Conservation (phyloP, 2,113 vertebrate species). For the Platysternon megacephalum region DNA sequence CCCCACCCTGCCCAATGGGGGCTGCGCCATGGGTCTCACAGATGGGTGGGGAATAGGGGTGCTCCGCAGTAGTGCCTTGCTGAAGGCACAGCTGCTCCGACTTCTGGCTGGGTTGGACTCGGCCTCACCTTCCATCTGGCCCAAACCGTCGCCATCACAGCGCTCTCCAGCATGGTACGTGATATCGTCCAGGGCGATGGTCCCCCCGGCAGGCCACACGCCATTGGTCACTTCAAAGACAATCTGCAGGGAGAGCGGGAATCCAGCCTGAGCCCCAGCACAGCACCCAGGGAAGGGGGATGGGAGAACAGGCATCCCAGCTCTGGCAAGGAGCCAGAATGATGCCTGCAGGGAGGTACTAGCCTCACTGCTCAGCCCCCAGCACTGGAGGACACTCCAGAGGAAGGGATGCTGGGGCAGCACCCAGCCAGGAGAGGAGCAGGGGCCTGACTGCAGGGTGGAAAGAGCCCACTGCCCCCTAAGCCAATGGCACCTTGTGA, state of each 20-base stretch:
- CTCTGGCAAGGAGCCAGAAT: too few species aligned
- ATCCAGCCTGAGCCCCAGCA: neutral
- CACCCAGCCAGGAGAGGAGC: neutral
- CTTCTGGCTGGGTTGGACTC: too few species aligned
- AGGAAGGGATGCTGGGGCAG: accelerated
- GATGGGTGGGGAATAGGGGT: neutral
- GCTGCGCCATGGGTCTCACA: neutral
- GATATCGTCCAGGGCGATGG: constrained; percentile 77
- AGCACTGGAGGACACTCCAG: neutral
- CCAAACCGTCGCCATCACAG: constrained; percentile 19
- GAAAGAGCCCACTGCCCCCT: neutral
- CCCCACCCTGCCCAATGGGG: too few species aligned
- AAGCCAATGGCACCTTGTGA: too few species aligned
- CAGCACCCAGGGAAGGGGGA: neutral
- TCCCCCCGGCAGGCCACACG: constrained; percentile 60
- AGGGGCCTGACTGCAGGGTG: neutral
- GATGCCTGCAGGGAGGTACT: accelerated
- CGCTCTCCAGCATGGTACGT: neutral
- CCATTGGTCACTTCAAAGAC: constrained; percentile 72
- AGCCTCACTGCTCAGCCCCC: accelerated
- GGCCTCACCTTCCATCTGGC: neutral
- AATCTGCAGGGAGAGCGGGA: constrained; percentile 28
- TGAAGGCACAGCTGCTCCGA: neutral
- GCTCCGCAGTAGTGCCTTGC: too few species aligned
- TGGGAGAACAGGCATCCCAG: accelerated